These are phyloP conservation scores for Peromyscus eremicus DNA, from an alignment of 2,797 vertebrate genomes.

Conservation along the genomic window DNA sequence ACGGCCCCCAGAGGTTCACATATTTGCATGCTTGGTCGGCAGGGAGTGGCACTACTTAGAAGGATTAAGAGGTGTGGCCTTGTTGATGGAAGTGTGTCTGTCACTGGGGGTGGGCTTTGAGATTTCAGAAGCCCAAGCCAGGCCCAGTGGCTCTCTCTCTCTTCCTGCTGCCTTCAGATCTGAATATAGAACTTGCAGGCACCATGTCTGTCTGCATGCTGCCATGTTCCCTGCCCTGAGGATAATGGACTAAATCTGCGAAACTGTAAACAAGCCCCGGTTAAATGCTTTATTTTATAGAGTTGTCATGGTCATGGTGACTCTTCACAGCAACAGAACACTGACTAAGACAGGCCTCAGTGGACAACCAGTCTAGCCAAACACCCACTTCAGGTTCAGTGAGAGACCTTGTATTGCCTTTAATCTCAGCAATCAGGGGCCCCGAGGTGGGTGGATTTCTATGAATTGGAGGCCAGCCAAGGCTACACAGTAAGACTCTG, in stretches of 20 bases:
- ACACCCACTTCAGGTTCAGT: not conserved
- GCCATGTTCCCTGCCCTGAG: not conserved
- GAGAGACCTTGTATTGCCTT: too few relatives aligned
- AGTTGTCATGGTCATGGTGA: not conserved
- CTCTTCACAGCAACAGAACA: not conserved
- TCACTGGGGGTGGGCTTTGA: not conserved
- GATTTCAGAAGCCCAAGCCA: not conserved
- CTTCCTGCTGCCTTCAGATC: not conserved
- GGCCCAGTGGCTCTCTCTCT: not conserved
- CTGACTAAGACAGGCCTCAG: too few relatives aligned
- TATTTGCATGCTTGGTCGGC: not conserved
- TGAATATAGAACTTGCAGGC: not conserved
- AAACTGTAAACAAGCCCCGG: not conserved
- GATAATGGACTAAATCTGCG: not conserved
- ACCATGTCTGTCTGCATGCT: not conserved
- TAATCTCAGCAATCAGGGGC: too few relatives aligned
- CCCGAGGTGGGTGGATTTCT: too few relatives aligned
- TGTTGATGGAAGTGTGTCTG: not conserved
- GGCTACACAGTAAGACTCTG: not conserved
- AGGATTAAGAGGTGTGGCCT: not conserved
- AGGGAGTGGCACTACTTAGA: not conserved
- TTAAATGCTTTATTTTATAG: not conserved
- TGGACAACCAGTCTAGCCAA: not conserved
- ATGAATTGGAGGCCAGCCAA: too few relatives aligned
- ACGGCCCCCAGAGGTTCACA: not conserved